Evolutionary conservation across 2,797 vertebrate species (phyloP).

Genomic region (Takifugu rubripes): DNA sequence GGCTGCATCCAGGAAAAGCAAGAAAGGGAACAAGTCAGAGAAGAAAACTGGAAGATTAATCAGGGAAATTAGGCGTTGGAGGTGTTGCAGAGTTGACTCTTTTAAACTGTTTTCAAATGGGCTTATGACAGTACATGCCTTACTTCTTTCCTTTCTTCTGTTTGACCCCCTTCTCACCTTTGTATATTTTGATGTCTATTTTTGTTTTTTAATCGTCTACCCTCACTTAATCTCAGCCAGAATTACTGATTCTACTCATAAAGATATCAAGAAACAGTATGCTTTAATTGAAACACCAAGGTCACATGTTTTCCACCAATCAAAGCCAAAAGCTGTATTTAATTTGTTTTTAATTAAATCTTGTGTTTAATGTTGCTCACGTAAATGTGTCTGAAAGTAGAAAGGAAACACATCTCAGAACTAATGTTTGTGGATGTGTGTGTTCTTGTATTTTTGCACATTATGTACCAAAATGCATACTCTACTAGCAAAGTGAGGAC

Average conservation of each 20-base stretch:
- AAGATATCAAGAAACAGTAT: conserved; percentile 17
- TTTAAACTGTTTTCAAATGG: conserved; percentile 51
- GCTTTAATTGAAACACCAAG: conserved; percentile 66
- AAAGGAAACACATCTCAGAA: too few species aligned
- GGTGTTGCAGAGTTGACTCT: conserved; percentile 36
- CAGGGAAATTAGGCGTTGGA: conserved; percentile 32
- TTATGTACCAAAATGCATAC: too few species aligned
- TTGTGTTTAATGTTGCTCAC: conserved; percentile 53
- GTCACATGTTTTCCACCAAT: conserved; percentile 50
- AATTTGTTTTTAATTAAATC: conserved; percentile 67
- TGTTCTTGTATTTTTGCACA: too few species aligned
- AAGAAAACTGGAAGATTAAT: conserved; percentile 37
- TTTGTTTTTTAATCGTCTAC: conserved; percentile 41
- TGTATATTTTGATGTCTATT: conserved; percentile 24
- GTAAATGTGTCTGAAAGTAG: conserved; percentile 16
- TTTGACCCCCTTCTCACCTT: conserved; percentile 35
- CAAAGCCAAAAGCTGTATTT: conserved; percentile 61
- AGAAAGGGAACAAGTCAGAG: conserved; percentile 30
- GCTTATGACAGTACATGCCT: conserved; percentile 37
- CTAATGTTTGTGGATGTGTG: too few species aligned
- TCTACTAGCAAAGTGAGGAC: too few species aligned
- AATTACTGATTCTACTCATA: conserved; percentile 15
- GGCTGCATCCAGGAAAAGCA: conserved; percentile 5
- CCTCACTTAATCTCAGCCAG: conserved; percentile 32
- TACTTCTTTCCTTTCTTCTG: conserved; percentile 26